These are phyloP conservation scores for Calameuta idolon DNA, from an alignment of 2,888 invertebrate genomes.

Conservation along the genomic window DNA sequence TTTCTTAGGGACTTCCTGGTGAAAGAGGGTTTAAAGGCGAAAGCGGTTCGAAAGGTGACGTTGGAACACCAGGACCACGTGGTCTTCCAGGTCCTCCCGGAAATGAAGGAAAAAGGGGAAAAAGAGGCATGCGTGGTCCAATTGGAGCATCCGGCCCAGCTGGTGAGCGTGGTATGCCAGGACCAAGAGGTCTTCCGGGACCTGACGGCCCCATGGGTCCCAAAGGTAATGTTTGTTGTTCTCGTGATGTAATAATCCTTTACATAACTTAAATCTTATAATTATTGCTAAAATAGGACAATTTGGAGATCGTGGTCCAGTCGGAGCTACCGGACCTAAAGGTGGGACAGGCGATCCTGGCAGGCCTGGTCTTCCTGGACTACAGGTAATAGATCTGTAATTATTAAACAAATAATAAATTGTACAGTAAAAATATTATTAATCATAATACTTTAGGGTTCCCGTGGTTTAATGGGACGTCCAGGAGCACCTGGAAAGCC, in stretches of 20 bases:
- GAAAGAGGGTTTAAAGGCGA: constrained; percentile 87
- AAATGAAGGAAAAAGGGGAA: constrained; percentile 85
- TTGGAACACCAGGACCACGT: constrained; percentile 78
- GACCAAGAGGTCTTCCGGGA: constrained; percentile 79
- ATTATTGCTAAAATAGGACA: constrained; percentile 66
- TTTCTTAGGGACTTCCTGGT: constrained; percentile 77
- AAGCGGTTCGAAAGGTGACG: constrained; percentile 80
- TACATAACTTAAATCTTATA: not conserved
- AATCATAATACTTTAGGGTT: constrained; percentile 63
- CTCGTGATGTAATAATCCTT: not conserved
- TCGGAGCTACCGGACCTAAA: constrained; percentile 69
- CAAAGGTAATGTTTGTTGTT: constrained; percentile 70
- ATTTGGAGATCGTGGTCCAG: constrained; percentile 77
- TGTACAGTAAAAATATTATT: not conserved
- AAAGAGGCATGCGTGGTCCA: constrained; percentile 82
- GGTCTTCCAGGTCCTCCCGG: constrained; percentile 82
- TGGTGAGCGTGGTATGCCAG: constrained; percentile 79
- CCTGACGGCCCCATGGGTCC: constrained; percentile 81
- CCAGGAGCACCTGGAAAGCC: constrained; percentile 79
- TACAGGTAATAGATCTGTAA: constrained; percentile 50
- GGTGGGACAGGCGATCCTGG: constrained; percentile 75
- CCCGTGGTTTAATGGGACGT: constrained; percentile 75
- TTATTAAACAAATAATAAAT: not conserved
- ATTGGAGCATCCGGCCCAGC: constrained; percentile 78
- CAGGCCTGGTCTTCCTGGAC: constrained; percentile 72